Evolutionary conservation across 1,140 invertebrate species (phyloP), one percentile per base, ranked within the genome.

Genomic region (Tetranychus urticae): DNA sequence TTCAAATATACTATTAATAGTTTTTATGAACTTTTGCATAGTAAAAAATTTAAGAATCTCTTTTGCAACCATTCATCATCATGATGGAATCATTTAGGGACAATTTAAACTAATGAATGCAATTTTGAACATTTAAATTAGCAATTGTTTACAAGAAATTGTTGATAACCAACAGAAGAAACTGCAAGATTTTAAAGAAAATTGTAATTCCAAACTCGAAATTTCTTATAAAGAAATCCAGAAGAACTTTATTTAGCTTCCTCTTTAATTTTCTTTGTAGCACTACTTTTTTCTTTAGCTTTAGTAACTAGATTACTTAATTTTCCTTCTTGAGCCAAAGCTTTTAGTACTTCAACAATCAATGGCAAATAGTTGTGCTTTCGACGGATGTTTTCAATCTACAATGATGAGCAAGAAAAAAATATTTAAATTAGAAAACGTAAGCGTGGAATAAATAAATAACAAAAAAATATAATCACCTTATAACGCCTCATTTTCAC

Each of bases 361-460:
- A 99, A 82, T 2, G 94, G 94, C 60, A 97, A 76, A 73, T 98
- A 98, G 72, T 99, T 98, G 71, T 99, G 94, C 70, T 88, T 87
- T 59, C 93, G 77, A 46, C 93, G 78, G 37, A 89, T 82, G 73
- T 97, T 96, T 72, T 99, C 94, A 52, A 85, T 77, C 65, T 70
- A 47, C 37, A 69, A 68, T 35, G 39, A 56, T 56, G 31, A n/a
- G n/a, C n/a, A 61, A 56, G 37, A 34, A 56, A 35, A 36, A n/a
- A 14, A 35, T 12, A 56, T 36, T 56, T 36, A 5, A 39, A 56
- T 56, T 3, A 42, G 39, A 6, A n/a, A 56, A 23, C 7, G 50
- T 23, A 23, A 23, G 23, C 23, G 23, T 23, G 23, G 23, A 23
- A 23, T 23, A 23, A 23, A 23, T 23, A 23, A 23, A 23, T 23